Conservation (phyloP, 1,140 invertebrate species). For the Vanessa tameamea region DNA sequence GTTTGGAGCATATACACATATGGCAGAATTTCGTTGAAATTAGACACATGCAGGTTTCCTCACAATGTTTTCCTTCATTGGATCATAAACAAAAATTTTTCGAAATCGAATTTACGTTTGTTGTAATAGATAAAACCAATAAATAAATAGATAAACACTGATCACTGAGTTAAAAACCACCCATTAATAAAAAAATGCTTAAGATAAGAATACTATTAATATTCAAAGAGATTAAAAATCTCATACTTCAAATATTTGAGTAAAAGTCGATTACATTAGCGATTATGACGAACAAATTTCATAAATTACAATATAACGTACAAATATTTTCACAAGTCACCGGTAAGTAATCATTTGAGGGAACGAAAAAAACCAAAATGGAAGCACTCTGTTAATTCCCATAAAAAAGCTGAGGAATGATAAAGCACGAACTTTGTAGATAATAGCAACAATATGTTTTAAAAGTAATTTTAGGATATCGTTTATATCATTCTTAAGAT, state of each 20-base stretch:
- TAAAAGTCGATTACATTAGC: neutral
- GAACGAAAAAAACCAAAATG: constrained; percentile 36
- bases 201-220: too few relatives aligned
- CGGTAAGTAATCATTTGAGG: constrained; percentile 35
- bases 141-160: too few relatives aligned
- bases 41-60: too few relatives aligned
- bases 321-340: constrained; percentile 44
- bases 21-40: too few relatives aligned
- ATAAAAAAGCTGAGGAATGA: constrained; percentile 53
- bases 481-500: neutral
- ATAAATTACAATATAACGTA: constrained; percentile 17
- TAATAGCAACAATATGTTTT: constrained; percentile 44
- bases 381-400: constrained; percentile 45
- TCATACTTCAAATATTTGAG: neutral
- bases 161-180: too few relatives aligned
- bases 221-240: too few relatives aligned
- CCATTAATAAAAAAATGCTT: too few relatives aligned
- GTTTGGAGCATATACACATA: too few relatives aligned
- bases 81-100: too few relatives aligned
- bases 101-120: too few relatives aligned
- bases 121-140: too few relatives aligned
- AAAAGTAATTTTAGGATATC: constrained; percentile 40
- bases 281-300: constrained; percentile 11
- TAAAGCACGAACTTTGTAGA: constrained; percentile 48
- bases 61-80: too few relatives aligned